Evolutionary conservation across 2,113 vertebrate genomes (phyloP).

Genomic region (Ceyx margarethae): DNA sequence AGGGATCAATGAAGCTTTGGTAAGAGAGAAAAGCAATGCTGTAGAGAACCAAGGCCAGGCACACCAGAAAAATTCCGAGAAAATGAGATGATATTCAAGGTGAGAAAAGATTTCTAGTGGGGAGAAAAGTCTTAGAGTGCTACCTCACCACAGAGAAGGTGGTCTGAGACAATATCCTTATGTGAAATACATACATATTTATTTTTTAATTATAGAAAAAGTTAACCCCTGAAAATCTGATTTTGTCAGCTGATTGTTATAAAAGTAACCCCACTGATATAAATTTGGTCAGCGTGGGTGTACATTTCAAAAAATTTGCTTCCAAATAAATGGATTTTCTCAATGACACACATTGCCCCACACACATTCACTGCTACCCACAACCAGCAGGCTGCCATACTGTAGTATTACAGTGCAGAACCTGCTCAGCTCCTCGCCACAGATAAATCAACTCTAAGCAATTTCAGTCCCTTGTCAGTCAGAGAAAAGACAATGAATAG

Average conservation of each 20-base stretch:
- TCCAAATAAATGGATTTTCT: neutral
- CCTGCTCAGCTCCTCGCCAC: neutral
- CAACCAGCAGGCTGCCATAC: neutral
- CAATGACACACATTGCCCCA: neutral
- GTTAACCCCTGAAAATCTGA: neutral
- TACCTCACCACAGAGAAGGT: neutral
- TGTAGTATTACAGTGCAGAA: neutral
- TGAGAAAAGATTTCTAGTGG: neutral
- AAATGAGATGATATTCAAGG: neutral
- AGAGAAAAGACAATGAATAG: neutral
- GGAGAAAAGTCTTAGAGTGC: neutral
- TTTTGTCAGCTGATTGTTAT: neutral
- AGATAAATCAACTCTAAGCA: neutral
- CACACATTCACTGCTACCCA: neutral
- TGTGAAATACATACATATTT: neutral
- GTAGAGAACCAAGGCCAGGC: neutral
- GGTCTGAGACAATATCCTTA: neutral
- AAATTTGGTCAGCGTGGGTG: neutral
- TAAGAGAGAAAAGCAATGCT: neutral
- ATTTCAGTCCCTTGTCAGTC: neutral
- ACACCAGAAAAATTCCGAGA: neutral
- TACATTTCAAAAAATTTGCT: neutral
- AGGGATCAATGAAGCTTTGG: neutral
- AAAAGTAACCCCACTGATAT: neutral
- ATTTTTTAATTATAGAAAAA: neutral